Conservation (phyloP, 2,113 vertebrate genomes). For the Tragelaphus imberbis region DNA sequence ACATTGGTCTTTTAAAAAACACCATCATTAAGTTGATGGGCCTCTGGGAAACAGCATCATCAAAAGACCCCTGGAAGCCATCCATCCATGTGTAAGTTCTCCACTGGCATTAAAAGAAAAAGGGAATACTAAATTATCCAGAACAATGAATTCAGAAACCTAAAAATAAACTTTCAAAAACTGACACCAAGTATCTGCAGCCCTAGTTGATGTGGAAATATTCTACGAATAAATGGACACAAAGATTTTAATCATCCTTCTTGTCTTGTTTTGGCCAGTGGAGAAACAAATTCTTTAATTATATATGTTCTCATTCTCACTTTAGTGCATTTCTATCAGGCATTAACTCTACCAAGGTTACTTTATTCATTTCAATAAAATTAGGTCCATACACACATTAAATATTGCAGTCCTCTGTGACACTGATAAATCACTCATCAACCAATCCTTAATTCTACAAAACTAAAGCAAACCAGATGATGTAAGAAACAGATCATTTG, state of each 20-base stretch:
- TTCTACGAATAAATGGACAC: not conserved
- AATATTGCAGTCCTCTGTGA: not conserved
- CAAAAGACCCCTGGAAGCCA: not conserved
- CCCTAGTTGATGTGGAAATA: not conserved
- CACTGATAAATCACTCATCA: not conserved
- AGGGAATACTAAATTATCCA: not conserved
- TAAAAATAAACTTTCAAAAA: not conserved
- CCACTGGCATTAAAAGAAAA: not conserved
- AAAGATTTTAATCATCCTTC: not conserved
- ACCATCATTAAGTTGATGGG: not conserved
- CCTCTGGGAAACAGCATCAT: not conserved
- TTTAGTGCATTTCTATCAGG: not conserved
- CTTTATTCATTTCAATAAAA: slow-evolving; percentile 6
- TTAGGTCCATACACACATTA: not conserved
- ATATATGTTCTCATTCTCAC: not conserved
- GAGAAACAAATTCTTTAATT: not conserved
- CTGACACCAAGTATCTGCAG: not conserved
- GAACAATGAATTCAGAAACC: not conserved
- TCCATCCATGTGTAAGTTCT: not conserved
- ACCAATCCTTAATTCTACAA: not conserved
- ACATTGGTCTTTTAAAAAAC: not conserved
- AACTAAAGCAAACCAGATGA: not conserved
- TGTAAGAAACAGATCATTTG: not conserved
- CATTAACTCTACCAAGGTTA: not conserved
- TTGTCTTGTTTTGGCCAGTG: not conserved